Conservation (phyloP, 2,888 invertebrate genomes). For the Drosophila yooni region DNA sequence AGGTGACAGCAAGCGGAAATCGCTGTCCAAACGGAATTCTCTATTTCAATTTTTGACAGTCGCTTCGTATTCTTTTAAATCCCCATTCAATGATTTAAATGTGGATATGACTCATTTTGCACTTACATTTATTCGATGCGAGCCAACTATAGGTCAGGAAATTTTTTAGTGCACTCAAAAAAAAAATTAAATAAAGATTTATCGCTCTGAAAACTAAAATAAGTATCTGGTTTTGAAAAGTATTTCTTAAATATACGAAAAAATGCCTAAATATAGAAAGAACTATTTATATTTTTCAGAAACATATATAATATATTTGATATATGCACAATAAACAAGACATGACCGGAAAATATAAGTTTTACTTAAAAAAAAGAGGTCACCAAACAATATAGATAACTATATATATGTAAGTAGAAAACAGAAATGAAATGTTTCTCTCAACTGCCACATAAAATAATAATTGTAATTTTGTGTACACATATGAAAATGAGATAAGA, state of each 20-base stretch:
- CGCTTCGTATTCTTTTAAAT: background rate
- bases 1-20: constrained; percentile 37
- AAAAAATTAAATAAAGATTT: background rate
- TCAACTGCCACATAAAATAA: background rate
- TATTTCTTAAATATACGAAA: background rate
- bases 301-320: background rate
- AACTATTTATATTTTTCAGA: background rate
- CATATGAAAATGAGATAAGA: no score
- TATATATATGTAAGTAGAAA: no score
- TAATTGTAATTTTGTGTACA: background rate
- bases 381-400: no score
- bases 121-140: background rate
- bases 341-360: background rate
- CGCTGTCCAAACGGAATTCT: constrained; percentile 20
- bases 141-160: background rate
- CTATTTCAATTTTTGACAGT: constrained; percentile 10
- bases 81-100: background rate
- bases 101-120: background rate
- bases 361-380: no score
- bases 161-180: background rate
- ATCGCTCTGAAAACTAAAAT: no score
- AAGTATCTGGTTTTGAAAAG: background rate
- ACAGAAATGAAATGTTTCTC: no score
- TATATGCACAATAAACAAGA: background rate
- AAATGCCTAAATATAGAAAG: background rate